Percentiles rank a stretch among this genome's conserved stretches.
These are phyloP conservation scores for Drosophila setosimentum DNA, from an alignment of 2,888 invertebrate genomes.

Conservation along the genomic window DNA sequence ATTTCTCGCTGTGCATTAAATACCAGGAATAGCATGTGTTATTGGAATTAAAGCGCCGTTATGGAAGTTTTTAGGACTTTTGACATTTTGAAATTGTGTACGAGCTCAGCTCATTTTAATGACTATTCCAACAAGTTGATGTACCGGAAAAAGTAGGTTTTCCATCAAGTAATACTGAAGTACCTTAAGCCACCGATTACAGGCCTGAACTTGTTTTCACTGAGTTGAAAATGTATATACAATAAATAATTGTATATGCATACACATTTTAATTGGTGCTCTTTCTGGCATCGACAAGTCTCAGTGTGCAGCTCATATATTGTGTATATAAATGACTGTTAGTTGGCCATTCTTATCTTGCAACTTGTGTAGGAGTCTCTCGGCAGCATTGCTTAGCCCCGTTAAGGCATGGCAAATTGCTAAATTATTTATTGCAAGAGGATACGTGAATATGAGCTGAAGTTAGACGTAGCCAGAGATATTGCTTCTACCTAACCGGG, in stretches of 20 bases:
- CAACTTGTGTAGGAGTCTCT: slow-evolving; percentile 6
- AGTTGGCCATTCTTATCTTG: slow-evolving; percentile 6
- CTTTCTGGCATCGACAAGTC: neutral
- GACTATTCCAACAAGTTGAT: slow-evolving; percentile 5
- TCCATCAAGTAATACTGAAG: neutral
- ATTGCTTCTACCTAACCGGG: slow-evolving; percentile 24
- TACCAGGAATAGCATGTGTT: slow-evolving; percentile 17
- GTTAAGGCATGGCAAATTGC: slow-evolving; percentile 50
- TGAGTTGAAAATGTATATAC: neutral
- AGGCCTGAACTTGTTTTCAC: neutral
- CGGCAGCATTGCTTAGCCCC: slow-evolving; percentile 18
- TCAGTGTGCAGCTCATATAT: neutral
- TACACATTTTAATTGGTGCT: neutral
- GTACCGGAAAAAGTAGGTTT: neutral
- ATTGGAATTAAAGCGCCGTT: slow-evolving; percentile 30
- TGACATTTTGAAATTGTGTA: slow-evolving; percentile 2
- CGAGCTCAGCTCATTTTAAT: slow-evolving; percentile 15
- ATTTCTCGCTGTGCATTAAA: neutral
- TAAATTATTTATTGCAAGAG: slow-evolving; percentile 60
- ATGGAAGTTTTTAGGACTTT: slow-evolving; percentile 11
- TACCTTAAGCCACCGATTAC: neutral
- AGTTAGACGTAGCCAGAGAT: slow-evolving; percentile 16
- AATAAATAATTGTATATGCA: neutral
- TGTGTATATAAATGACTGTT: neutral
- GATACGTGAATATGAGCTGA: slow-evolving; percentile 41